Conservation (phyloP, 2,797 vertebrate species). For the Periparus ater region DNA sequence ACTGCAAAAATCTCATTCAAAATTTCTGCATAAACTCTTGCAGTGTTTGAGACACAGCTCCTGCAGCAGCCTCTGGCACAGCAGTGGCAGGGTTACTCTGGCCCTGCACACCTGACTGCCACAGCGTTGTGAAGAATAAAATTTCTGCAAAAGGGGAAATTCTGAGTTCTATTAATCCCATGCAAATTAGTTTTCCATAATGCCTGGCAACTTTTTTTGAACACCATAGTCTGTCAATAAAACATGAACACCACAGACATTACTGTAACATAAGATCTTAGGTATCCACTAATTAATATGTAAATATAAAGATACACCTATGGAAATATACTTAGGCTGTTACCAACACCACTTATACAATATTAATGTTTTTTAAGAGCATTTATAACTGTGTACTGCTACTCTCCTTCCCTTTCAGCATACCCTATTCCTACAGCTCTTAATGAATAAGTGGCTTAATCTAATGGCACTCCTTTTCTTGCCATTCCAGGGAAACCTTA, state of each 20-base stretch:
- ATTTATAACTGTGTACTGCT: conserved; percentile 50
- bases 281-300: conserved; percentile 73
- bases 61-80: neutral
- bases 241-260: conserved; percentile 65
- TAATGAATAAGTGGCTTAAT: conserved; percentile 32
- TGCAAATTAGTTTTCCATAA: conserved; percentile 63
- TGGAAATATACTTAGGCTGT: conserved; percentile 77
- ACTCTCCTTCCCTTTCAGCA: neutral
- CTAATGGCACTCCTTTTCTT: neutral
- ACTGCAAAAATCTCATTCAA: neutral
- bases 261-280: conserved; percentile 71
- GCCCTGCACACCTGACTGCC: neutral
- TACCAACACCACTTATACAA: conserved; percentile 73
- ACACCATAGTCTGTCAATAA: conserved; percentile 69
- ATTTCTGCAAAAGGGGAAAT: conserved; percentile 39
- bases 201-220: conserved; percentile 38
- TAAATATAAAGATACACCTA: conserved; percentile 76
- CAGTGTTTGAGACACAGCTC: neutral
- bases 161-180: conserved; percentile 8
- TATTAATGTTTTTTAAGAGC: conserved; percentile 67
- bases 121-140: neutral
- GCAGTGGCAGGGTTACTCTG: neutral
- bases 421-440: neutral
- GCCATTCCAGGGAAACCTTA: neutral
- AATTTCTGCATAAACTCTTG: neutral